phyloP scores from a whole-genome alignment of 2,797 vertebrate species.

The Lacerta agilis region DNA sequence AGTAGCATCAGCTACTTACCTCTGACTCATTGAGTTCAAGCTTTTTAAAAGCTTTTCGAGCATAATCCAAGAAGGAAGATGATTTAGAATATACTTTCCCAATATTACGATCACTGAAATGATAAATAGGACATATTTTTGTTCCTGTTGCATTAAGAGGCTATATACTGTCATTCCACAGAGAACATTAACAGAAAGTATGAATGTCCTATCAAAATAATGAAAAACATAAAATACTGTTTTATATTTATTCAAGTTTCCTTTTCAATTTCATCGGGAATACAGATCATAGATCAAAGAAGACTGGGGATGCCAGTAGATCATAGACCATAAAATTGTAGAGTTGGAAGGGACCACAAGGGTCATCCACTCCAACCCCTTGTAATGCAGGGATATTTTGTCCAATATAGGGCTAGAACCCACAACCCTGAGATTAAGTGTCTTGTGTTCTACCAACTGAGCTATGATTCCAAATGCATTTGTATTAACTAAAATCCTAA shows the following conservation, averaged over 20 bases:
- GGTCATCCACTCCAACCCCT: no score
- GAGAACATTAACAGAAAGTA: conserved; percentile 29
- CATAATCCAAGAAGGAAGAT: conserved; percentile 91
- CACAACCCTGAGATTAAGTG: no score
- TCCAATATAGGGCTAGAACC: no score
- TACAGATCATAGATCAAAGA: neutral
- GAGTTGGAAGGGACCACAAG: no score
- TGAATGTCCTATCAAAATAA: conserved; percentile 12
- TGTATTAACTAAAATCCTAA: neutral
- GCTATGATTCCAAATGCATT: neutral
- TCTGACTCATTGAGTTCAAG: conserved; percentile 91
- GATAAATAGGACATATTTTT: conserved; percentile 56
- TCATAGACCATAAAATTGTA: neutral
- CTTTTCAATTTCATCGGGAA: neutral
- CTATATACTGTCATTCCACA: conserved; percentile 31
- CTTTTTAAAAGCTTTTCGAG: conserved; percentile 87
- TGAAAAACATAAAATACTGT: neutral
- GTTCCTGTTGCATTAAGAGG: conserved; percentile 34
- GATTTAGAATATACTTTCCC: conserved; percentile 94
- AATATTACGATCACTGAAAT: conserved; percentile 85
- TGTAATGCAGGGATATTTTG: no score
- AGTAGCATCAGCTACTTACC: conserved; percentile 76
- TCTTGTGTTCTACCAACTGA: no score
- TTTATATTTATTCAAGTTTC: no score
- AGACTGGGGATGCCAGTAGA: neutral